Conservation (phyloP, 2,113 vertebrate species). For the Sclerurus mexicanus region DNA sequence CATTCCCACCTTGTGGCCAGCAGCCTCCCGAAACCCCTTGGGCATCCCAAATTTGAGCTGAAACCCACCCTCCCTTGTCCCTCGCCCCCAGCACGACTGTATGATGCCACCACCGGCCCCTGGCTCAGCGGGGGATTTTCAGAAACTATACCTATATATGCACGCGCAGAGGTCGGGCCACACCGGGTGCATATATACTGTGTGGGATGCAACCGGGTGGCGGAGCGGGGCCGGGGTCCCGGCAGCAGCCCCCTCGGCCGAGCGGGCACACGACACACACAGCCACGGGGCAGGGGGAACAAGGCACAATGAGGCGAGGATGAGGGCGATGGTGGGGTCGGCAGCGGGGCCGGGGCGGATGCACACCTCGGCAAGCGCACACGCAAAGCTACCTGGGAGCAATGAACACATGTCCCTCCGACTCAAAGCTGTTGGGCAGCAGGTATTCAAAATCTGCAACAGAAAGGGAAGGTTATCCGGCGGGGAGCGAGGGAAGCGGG, state of each 20-base stretch:
- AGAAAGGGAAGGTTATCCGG: slow-evolving; percentile 97
- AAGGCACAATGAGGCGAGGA: slow-evolving; percentile 55
- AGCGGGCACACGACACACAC: slow-evolving; percentile 69
- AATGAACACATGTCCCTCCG: slow-evolving; percentile 99
- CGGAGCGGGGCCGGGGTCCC: neutral
- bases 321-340: neutral
- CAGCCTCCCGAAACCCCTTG: neutral
- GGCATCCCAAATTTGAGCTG: neutral
- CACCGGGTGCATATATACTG: slow-evolving; percentile 42
- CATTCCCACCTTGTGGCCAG: neutral
- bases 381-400: slow-evolving; percentile 98
- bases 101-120: slow-evolving; percentile 11
- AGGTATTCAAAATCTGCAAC: slow-evolving; percentile 99
- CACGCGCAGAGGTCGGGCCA: slow-evolving; percentile 34
- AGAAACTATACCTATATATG: slow-evolving; percentile 76
- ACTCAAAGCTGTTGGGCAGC: slow-evolving; percentile 99
- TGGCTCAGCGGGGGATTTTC: slow-evolving; percentile 34
- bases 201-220: slow-evolving; percentile 50
- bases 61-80: neutral
- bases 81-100: neutral
- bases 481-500: slow-evolving; percentile 54
- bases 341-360: slow-evolving; percentile 44
- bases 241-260: neutral
- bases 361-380: slow-evolving; percentile 79
- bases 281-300: slow-evolving; percentile 33